phyloP scores from a whole-genome alignment of 2,888 invertebrate genomes.

The Eupithecia abbreviata region DNA sequence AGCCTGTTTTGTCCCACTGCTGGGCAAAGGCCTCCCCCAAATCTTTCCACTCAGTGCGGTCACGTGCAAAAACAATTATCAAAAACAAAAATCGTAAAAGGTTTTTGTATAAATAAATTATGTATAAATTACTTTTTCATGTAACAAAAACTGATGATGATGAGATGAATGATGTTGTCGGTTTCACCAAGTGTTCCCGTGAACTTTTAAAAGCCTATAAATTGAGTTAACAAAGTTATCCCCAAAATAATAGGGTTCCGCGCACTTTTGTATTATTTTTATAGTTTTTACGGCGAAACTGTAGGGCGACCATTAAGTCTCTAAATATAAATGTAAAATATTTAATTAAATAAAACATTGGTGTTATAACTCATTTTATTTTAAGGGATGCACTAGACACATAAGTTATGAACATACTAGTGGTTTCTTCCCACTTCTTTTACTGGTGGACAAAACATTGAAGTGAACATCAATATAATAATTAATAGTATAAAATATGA shows the following conservation, averaged over 20 bases:
- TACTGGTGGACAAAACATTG: no score
- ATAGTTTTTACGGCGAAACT: conserved; percentile 9
- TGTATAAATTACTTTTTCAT: not conserved
- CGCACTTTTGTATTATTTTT: conserved; percentile 6
- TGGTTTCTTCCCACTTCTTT: no score
- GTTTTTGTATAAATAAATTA: not conserved
- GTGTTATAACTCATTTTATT: not conserved
- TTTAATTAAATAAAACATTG: not conserved
- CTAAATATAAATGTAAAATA: not conserved
- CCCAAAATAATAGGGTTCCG: conserved; percentile 13
- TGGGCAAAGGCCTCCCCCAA: no score
- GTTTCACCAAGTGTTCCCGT: not conserved
- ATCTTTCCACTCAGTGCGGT: no score
- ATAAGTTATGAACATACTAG: no score
- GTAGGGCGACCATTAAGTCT: conserved; percentile 2
- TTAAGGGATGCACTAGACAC: no score
- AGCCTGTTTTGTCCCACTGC: no score
- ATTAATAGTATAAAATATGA: no score
- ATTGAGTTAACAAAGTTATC: conserved; percentile 5
- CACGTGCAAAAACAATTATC: no score
- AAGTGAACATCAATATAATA: no score
- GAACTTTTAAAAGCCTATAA: conserved; percentile 5
- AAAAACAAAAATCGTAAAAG: no score
- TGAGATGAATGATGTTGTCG: not conserved
- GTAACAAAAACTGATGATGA: not conserved